A percentile compares a stretch with the other conserved stretches of the same genome.
Conservation (phyloP, 2,113 vertebrate species). For the Zapus hudsonius region DNA sequence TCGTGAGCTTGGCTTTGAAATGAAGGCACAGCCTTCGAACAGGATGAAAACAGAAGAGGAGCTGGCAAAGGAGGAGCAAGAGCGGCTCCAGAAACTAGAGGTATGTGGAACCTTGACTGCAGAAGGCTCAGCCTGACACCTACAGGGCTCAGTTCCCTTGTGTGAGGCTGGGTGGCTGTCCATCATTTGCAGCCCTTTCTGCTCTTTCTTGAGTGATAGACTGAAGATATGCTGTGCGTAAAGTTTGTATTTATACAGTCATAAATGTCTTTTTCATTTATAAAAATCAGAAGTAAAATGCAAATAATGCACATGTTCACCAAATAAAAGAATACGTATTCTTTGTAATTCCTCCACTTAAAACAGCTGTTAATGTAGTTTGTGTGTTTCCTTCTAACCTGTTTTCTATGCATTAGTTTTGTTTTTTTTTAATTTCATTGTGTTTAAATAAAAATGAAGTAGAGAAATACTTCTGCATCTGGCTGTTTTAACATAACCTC, state of each 20-base stretch:
- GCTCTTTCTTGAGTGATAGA: too few relatives aligned
- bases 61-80: constrained; percentile 90
- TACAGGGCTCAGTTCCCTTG: rapidly evolving
- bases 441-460: neutral
- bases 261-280: neutral
- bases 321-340: neutral
- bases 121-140: rapidly evolving
- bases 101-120: constrained; percentile 73
- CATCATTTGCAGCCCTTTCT: rapidly evolving
- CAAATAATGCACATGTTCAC: neutral
- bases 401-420: neutral
- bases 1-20: constrained; percentile 96
- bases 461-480: neutral
- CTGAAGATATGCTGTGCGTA: neutral
- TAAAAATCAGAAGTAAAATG: neutral
- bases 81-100: constrained; percentile 92
- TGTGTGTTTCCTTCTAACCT: neutral
- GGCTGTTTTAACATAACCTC: rapidly evolving
- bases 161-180: rapidly evolving
- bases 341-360: too few relatives aligned
- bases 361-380: neutral
- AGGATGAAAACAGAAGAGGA: constrained; percentile 95
- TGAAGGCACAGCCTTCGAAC: constrained; percentile 96
- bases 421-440: neutral
- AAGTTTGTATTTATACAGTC: neutral